A percentile compares a stretch with the other conserved stretches of the same genome.
phyloP scores from a whole-genome alignment of 2,113 vertebrate genomes.

The Chionodraco myersi region DNA sequence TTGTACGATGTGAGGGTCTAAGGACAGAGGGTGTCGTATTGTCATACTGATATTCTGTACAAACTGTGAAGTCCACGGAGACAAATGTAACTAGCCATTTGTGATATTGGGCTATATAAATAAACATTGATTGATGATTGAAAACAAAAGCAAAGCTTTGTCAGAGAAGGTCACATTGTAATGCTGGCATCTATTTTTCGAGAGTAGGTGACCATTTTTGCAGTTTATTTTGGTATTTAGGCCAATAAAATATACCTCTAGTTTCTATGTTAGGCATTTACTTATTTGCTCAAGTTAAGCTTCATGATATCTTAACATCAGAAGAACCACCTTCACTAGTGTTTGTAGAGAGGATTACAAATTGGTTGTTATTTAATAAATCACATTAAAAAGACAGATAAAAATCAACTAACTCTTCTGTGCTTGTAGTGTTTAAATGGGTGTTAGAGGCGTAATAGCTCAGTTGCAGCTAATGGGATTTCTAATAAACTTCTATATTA shows the following conservation, averaged over 20 bases:
- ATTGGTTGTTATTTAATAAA: slow-evolving; percentile 33
- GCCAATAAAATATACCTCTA: slow-evolving; percentile 19
- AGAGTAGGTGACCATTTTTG: slow-evolving; percentile 9
- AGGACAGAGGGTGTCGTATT: no score
- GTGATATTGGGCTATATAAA: no score
- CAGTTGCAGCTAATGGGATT: slow-evolving; percentile 41
- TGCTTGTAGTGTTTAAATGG: neutral
- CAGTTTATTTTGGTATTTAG: slow-evolving; percentile 37
- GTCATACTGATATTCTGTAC: no score
- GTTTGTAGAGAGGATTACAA: neutral
- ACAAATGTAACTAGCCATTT: no score
- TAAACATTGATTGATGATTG: no score
- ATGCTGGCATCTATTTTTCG: slow-evolving; percentile 23
- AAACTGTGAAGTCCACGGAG: no score
- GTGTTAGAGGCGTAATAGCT: slow-evolving; percentile 3
- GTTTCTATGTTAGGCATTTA: slow-evolving; percentile 12
- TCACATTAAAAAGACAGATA: slow-evolving; percentile 6
- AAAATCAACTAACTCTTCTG: slow-evolving; percentile 1
- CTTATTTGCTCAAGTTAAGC: slow-evolving; percentile 14
- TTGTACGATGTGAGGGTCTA: no score
- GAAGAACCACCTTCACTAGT: slow-evolving; percentile 1
- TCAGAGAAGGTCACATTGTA: slow-evolving; percentile 4
- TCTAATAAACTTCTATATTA: slow-evolving; percentile 36
- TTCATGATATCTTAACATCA: slow-evolving; percentile 8
- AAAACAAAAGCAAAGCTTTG: neutral